Evolutionary conservation across 2,888 invertebrate genomes (phyloP).

Genomic region (Drosophila vallismaia): DNA sequence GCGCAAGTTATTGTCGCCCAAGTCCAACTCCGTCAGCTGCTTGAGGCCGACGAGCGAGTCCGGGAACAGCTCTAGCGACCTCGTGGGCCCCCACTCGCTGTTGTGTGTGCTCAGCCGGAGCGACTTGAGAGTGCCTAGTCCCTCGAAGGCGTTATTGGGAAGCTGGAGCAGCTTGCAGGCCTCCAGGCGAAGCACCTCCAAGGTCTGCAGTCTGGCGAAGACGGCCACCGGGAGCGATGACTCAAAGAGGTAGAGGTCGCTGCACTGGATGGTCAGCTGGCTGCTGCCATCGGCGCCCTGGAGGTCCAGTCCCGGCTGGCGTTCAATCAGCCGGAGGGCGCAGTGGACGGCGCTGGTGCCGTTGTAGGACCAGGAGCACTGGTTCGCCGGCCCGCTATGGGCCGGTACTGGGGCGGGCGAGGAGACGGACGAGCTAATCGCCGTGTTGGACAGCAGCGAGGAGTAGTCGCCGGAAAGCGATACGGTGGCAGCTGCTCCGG

Average conservation of each 20-base stretch:
- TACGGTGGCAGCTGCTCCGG: slow-evolving; percentile 56
- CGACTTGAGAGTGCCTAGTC: slow-evolving; percentile 88
- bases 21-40: slow-evolving; percentile 91
- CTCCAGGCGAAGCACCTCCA: slow-evolving; percentile 90
- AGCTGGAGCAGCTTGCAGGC: slow-evolving; percentile 92
- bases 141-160: slow-evolving; percentile 90
- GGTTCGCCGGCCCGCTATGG: slow-evolving; percentile 74
- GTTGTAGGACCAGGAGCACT: slow-evolving; percentile 85
- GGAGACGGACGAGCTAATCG: slow-evolving; percentile 15
- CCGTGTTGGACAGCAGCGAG: slow-evolving; percentile 53
- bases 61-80: slow-evolving; percentile 89
- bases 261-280: slow-evolving; percentile 90
- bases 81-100: slow-evolving; percentile 90
- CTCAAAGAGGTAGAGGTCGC: slow-evolving; percentile 91
- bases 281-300: slow-evolving; percentile 88
- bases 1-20: slow-evolving; percentile 93
- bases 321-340: slow-evolving; percentile 89
- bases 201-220: slow-evolving; percentile 88
- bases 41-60: slow-evolving; percentile 90
- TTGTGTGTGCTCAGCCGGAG: slow-evolving; percentile 92
- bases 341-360: slow-evolving; percentile 87
- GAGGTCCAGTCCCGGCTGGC: slow-evolving; percentile 86
- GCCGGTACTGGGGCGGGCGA: slow-evolving; percentile 51
- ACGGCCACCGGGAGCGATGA: slow-evolving; percentile 90
- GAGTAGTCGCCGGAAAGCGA: slow-evolving; percentile 65